Evolutionary conservation across 2,113 vertebrate species (phyloP), one percentile per base, ranked within the genome.

Genomic region (Chloropsis cyanopogon): DNA sequence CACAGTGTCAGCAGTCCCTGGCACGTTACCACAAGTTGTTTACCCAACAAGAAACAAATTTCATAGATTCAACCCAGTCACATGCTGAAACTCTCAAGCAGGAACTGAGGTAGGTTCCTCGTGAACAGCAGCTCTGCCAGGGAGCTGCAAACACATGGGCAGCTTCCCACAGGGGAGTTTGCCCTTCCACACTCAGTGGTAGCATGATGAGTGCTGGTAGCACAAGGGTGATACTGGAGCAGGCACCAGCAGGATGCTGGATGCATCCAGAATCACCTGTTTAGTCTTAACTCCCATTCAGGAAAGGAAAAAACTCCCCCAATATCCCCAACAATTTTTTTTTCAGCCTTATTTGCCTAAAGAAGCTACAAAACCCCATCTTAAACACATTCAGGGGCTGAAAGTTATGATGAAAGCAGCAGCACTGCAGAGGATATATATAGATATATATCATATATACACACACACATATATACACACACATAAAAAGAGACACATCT

Each of bases 71-170:
- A 2, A 69, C 25, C 24, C 60, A 41, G 41, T 46, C 61, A 69
- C 3, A 3, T 6, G 35, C 73, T 46, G 37, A 57, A 89, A 46
- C 33, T 69, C 81, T 39, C 0, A 1, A 46, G 69, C 44, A 71
- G 0, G 1, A 76, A 1, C 14, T 12, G 49, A 52, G n/a, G 12
- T 2, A 2, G 0, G 4, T 25, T 41, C 39, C 35, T 64, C 11
- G 23, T 7, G 42, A 28, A 6, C 2, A 25, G 72, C 54, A 60
- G 59, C 10, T 9, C 66, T 82, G 52, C 61, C 56, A 54, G 57
- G n/a, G 28, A 88, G 71, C 63, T 5, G 10, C 39, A 60, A 15
- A 86, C 39, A 66, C 39, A 14, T 1, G 0, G 57, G 7, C 59
- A 68, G 26, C 23, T 60, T 71, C 73, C 31, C 53, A 23, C 1